Percentiles rank a stretch among this genome's conserved stretches.
Conservation (phyloP, 2,113 vertebrate species). For the Empidonax traillii region DNA sequence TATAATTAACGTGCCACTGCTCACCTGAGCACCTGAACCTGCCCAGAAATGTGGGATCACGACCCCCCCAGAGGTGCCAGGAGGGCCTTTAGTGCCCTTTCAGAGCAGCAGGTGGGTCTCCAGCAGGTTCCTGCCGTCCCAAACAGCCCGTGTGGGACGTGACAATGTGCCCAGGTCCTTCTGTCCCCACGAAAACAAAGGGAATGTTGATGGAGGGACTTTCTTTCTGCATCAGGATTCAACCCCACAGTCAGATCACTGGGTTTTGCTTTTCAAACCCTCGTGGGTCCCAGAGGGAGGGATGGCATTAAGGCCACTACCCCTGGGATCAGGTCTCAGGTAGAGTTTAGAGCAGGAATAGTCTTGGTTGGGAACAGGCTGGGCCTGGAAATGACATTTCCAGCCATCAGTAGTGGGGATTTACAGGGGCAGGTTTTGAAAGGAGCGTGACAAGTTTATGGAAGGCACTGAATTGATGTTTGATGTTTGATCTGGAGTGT, state of each 20-base stretch:
- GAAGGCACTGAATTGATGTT: neutral
- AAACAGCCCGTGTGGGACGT: neutral
- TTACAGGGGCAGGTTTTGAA: neutral
- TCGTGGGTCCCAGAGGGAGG: neutral
- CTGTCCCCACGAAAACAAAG: no score
- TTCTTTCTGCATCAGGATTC: neutral
- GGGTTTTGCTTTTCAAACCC: neutral
- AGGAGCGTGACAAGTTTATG: neutral
- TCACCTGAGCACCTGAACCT: neutral
- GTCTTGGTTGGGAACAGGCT: neutral
- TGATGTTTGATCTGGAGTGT: neutral
- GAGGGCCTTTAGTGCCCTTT: neutral
- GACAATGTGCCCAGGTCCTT: neutral
- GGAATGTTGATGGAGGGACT: neutral
- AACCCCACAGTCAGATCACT: neutral
- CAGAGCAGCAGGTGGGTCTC: neutral
- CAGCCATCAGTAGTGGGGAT: neutral
- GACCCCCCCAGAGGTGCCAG: neutral
- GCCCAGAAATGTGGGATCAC: neutral
- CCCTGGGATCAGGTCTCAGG: neutral
- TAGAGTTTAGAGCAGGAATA: neutral
- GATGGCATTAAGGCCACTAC: neutral
- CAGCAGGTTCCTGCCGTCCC: neutral
- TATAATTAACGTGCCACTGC: neutral
- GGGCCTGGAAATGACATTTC: neutral